Evolutionary conservation across 1,140 invertebrate species (phyloP).

Genomic region (Drosophila albomicans): DNA sequence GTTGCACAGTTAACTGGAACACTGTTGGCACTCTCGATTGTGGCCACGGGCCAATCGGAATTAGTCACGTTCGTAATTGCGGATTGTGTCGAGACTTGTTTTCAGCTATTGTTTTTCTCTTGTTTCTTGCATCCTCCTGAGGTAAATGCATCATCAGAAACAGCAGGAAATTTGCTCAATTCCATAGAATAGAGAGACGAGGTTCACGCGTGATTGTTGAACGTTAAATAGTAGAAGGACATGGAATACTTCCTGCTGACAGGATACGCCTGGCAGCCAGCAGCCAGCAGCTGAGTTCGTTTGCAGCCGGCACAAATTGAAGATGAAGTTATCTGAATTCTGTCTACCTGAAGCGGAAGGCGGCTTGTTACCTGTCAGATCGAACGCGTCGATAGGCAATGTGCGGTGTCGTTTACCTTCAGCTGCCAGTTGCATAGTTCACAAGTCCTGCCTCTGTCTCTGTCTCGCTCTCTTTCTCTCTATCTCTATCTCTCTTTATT

Average conservation of each 20-base stretch:
- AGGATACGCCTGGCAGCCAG: constrained; percentile 39
- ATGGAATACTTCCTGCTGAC: constrained; percentile 67
- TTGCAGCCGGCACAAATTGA: constrained; percentile 41
- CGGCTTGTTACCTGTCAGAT: constrained; percentile 77
- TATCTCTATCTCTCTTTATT: neutral
- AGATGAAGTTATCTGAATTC: constrained; percentile 40
- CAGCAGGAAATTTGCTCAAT: constrained; percentile 34
- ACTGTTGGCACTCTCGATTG: constrained; percentile 21
- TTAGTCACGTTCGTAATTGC: constrained; percentile 49
- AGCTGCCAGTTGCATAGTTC: constrained; percentile 38
- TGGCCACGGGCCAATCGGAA: constrained; percentile 43
- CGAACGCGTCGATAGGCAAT: constrained; percentile 64
- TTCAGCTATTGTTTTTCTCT: neutral
- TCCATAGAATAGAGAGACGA: constrained; percentile 24
- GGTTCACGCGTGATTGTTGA: constrained; percentile 24
- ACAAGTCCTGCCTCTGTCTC: neutral
- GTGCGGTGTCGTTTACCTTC: constrained; percentile 75
- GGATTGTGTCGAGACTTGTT: constrained; percentile 11
- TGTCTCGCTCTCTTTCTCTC: neutral
- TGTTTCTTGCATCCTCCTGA: neutral
- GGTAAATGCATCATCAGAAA: constrained; percentile 15
- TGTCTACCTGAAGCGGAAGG: constrained; percentile 35
- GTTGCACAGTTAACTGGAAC: constrained; percentile 7
- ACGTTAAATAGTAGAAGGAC: constrained; percentile 1
- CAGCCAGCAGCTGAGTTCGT: no score